Percentiles rank a stretch among this genome's conserved stretches.
phyloP scores from a whole-genome alignment of 2,888 invertebrate species.

The Xestia ashworthii region DNA sequence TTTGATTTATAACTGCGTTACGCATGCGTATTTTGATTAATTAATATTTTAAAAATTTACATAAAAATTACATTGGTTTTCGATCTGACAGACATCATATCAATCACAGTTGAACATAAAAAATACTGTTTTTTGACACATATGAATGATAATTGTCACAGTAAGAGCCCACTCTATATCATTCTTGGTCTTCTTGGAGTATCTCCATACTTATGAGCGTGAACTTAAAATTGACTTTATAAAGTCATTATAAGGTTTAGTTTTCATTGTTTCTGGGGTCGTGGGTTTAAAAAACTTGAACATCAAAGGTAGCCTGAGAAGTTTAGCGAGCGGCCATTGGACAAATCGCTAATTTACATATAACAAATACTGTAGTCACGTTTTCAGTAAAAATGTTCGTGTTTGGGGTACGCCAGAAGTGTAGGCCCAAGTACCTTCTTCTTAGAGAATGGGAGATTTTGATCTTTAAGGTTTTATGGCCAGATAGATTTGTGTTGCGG shows the following conservation, averaged over 20 bases:
- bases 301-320: constrained; percentile 78
- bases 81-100: constrained; percentile 22
- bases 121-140: constrained; percentile 59
- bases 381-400: constrained; percentile 87
- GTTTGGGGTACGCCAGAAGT: constrained; percentile 71
- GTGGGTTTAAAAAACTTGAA: constrained; percentile 76
- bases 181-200: constrained; percentile 33
- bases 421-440: constrained; percentile 55
- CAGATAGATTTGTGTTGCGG: constrained; percentile 62
- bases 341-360: constrained; percentile 91
- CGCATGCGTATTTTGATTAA: constrained; percentile 41
- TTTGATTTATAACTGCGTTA: constrained; percentile 51
- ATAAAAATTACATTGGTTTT: constrained; percentile 48
- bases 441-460: constrained; percentile 63
- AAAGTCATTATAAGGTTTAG: constrained; percentile 43
- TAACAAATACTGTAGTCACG: constrained; percentile 91
- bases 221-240: constrained; percentile 43
- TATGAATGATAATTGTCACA: constrained; percentile 61
- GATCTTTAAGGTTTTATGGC: constrained; percentile 63
- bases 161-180: constrained; percentile 27
- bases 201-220: constrained; percentile 25
- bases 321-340: constrained; percentile 74
- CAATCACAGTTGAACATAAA: constrained; percentile 34
- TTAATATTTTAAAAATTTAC: constrained; percentile 39
- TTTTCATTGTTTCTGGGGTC: constrained; percentile 45